Evolutionary conservation across 2,113 vertebrate species (phyloP).

Genomic region (Collichthys lucidus): DNA sequence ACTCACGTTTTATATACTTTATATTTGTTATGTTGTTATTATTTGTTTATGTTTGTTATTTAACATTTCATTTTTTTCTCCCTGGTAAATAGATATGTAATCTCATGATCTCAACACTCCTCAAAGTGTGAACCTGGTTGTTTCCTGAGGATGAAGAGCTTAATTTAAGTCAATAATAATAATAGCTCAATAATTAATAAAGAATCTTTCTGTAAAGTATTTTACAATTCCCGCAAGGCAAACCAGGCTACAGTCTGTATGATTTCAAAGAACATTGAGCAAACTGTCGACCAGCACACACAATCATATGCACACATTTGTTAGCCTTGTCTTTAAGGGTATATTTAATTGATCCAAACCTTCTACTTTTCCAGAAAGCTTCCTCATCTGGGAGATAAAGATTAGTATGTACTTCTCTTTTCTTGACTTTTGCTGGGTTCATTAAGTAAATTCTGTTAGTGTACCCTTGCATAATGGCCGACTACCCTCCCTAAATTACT

Average conservation of each 20-base stretch:
- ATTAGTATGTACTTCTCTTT: not conserved
- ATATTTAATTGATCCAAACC: not conserved
- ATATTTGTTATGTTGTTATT: not conserved
- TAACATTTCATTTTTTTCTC: slow-evolving; percentile 9
- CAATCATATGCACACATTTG: not conserved
- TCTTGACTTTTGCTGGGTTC: slow-evolving; percentile 22
- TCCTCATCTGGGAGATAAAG: not conserved
- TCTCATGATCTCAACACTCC: not conserved
- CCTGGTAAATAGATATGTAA: not conserved
- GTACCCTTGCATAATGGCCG: slow-evolving; percentile 33
- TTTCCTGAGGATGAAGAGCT: slow-evolving; percentile 17
- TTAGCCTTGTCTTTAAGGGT: not conserved
- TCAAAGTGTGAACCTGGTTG: not conserved
- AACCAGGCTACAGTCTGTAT: not conserved
- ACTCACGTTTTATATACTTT: not conserved
- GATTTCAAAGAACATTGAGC: not conserved
- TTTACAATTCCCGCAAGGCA: slow-evolving; percentile 1
- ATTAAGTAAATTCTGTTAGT: slow-evolving; percentile 63
- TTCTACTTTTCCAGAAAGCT: not conserved
- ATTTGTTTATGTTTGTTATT: not conserved
- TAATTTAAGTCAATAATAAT: not conserved
- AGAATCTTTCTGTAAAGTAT: not conserved
- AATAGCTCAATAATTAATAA: slow-evolving; percentile 1
- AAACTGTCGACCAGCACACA: not conserved
- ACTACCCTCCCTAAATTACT: slow-evolving; percentile 41